Percentiles rank a stretch among this genome's conserved stretches.
Conservation (phyloP, 2,113 vertebrate genomes). For the Pristiophorus japonicus region DNA sequence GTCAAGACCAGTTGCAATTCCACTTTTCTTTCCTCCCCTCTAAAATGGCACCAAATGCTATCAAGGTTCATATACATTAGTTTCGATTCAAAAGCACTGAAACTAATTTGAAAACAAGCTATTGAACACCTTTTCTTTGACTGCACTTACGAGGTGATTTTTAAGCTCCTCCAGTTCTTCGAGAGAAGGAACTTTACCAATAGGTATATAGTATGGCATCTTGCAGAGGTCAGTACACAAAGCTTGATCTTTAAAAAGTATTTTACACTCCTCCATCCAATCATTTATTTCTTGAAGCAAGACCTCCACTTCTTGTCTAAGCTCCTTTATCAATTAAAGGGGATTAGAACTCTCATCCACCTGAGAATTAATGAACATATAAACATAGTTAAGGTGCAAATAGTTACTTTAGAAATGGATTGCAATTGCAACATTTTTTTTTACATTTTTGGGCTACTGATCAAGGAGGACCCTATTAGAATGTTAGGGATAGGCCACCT, state of each 20-base stretch:
- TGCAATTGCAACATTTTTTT: not conserved
- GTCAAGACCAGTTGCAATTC: not conserved
- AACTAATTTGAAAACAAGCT: no score
- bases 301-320: slow-evolving; percentile 47
- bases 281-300: slow-evolving; percentile 47
- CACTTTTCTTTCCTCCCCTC: no score
- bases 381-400: not conserved
- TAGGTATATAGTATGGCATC: slow-evolving; percentile 57
- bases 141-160: slow-evolving; percentile 47
- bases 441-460: no score
- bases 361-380: slow-evolving; percentile 37
- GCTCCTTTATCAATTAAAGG: slow-evolving; percentile 53
- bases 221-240: slow-evolving; percentile 53
- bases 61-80: not conserved
- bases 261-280: slow-evolving; percentile 47
- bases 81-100: not conserved
- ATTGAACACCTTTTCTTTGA: slow-evolving; percentile 49
- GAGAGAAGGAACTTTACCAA: slow-evolving; percentile 50
- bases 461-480: not conserved
- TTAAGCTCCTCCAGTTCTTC: slow-evolving; percentile 50
- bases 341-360: slow-evolving; percentile 47
- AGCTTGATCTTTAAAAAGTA: slow-evolving; percentile 48
- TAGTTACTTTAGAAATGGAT: not conserved
- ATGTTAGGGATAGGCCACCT: not conserved
- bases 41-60: not conserved